Evolutionary conservation across 2,888 invertebrate genomes (phyloP).

Genomic region (Syrista parreyssii): DNA sequence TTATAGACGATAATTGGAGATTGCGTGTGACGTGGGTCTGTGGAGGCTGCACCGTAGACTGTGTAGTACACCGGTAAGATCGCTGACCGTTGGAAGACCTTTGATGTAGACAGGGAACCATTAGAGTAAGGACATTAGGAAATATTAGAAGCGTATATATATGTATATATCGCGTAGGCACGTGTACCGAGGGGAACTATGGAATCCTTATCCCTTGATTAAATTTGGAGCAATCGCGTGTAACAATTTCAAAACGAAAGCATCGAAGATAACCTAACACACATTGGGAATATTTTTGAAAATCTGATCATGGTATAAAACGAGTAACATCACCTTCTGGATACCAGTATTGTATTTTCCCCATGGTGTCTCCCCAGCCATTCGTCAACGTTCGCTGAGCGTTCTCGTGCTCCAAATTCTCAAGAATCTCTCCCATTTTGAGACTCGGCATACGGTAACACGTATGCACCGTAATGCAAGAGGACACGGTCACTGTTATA

Average conservation of each 20-base stretch:
- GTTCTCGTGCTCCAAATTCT: slow-evolving; percentile 18
- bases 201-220: background rate
- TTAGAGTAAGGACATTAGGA: background rate
- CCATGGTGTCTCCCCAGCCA: slow-evolving; percentile 57
- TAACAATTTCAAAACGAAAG: background rate
- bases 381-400: slow-evolving; percentile 32
- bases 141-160: background rate
- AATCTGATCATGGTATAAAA: background rate
- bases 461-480: background rate
- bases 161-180: background rate
- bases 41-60: background rate
- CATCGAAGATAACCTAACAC: background rate
- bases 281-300: background rate
- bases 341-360: slow-evolving; percentile 62
- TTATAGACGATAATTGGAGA: background rate
- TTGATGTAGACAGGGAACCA: background rate
- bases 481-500: background rate
- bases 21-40: too few relatives aligned
- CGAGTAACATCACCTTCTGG: slow-evolving; percentile 53
- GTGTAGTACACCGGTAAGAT: background rate
- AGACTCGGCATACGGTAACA: background rate
- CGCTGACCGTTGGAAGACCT: background rate
- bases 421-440: slow-evolving; percentile 4
- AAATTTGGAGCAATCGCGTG: background rate
- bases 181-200: background rate